Conservation (phyloP, 2,888 invertebrate species). For the Polyploca ridens region DNA sequence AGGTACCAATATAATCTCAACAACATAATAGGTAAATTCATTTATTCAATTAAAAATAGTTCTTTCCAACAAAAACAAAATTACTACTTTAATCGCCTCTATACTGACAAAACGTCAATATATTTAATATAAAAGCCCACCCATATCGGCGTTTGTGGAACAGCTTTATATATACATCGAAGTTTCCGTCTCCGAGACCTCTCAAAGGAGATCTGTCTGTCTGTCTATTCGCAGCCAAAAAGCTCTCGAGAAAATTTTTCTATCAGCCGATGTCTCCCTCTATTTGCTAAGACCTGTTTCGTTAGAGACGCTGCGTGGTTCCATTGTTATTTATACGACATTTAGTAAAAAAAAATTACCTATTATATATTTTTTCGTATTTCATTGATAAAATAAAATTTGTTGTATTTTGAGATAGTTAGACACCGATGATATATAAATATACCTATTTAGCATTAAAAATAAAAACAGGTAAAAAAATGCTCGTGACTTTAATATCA, state of each 20-base stretch:
- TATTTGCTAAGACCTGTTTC: constrained; percentile 63
- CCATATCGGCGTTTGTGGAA: background rate
- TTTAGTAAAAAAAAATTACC: background rate
- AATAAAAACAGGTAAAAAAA: too few species aligned
- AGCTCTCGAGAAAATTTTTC: constrained; percentile 73
- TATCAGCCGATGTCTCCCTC: constrained; percentile 15
- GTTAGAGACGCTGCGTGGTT: constrained; percentile 57
- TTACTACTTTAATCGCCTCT: background rate
- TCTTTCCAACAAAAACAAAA: too few species aligned
- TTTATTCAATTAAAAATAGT: too few species aligned
- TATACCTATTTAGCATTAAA: too few species aligned
- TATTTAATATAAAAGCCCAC: constrained; percentile 2
- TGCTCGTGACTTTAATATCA: too few species aligned
- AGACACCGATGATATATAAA: too few species aligned
- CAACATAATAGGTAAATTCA: too few species aligned
- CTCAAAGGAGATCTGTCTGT: constrained; percentile 58
- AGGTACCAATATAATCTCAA: too few species aligned
- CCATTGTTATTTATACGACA: constrained; percentile 15
- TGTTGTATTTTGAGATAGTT: too few species aligned
- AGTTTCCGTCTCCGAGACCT: constrained; percentile 37
- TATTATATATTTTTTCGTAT: too few species aligned
- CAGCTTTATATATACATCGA: background rate
- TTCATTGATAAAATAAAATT: too few species aligned
- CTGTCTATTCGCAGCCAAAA: constrained; percentile 65
- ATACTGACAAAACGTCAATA: background rate